Evolutionary conservation across 53 echinoderm and acorn worm genomes (phyloP).

Genomic region (Astropecten irregularis): DNA sequence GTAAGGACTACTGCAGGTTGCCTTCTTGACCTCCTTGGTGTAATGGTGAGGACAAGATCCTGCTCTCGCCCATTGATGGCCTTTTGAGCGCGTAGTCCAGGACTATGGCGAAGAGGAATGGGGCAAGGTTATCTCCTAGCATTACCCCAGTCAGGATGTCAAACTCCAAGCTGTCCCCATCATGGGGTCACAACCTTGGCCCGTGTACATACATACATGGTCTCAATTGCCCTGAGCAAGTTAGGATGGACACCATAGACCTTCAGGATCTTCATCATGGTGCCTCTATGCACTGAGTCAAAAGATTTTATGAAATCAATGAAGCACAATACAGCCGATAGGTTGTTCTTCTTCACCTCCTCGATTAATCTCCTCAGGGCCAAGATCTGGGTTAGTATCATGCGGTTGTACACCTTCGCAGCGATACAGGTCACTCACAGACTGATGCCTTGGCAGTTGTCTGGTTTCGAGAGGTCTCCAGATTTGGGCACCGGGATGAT

Average conservation of each 20-base stretch:
- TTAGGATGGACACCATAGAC: constrained; percentile 18
- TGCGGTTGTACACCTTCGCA: constrained; percentile 43
- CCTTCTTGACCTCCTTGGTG: constrained; percentile 5
- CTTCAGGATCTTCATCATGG: constrained; percentile 32
- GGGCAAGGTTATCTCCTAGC: constrained; percentile 13
- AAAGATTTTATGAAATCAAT: constrained; percentile 35
- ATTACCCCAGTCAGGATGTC: constrained; percentile 1
- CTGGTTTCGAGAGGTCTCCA: constrained; percentile 19
- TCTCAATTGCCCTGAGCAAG: constrained; percentile 5
- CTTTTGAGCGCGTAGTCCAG: too few species aligned
- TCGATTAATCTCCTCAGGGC: constrained; percentile 31
- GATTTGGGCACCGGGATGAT: too few species aligned
- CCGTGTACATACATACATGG: background rate
- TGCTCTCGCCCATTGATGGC: too few species aligned
- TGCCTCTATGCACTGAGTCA: constrained; percentile 40
- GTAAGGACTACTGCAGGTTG: constrained; percentile 18
- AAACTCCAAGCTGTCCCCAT: background rate
- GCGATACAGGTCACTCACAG: constrained; percentile 32
- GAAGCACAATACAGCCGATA: constrained; percentile 21
- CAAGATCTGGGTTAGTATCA: constrained; percentile 26
- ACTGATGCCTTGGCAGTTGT: constrained; percentile 59
- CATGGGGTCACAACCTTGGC: constrained; percentile 6
- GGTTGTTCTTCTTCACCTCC: too few species aligned
- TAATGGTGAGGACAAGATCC: constrained; percentile 16
- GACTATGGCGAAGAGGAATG: too few species aligned